Conservation (phyloP, 2,113 vertebrate genomes). For the Dasypus novemcinctus region DNA sequence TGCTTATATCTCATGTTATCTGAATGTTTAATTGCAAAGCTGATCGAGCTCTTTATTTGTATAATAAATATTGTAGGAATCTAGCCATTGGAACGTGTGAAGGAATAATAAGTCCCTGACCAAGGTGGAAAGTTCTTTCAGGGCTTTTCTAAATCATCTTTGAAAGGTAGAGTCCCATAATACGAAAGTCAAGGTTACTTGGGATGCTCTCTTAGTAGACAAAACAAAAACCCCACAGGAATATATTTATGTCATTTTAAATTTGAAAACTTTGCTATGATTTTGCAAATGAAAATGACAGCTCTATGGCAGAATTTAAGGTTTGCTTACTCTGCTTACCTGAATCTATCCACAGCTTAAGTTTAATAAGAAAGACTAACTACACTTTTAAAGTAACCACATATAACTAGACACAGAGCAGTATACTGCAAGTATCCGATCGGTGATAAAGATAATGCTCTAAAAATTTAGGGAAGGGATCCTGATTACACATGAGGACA, state of each 20-base stretch:
- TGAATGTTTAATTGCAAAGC: conserved; percentile 6
- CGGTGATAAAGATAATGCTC: neutral
- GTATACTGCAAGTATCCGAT: neutral
- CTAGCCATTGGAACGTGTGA: neutral
- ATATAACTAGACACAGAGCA: neutral
- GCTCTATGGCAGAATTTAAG: neutral
- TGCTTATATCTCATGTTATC: neutral
- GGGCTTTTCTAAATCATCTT: conserved; percentile 35
- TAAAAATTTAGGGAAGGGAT: neutral
- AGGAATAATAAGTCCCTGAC: neutral
- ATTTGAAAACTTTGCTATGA: conserved; percentile 26
- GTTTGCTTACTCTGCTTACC: neutral
- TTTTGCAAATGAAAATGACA: conserved; percentile 38
- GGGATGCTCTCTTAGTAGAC: conserved; percentile 28
- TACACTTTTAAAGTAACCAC: neutral
- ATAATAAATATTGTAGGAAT: conserved; percentile 31
- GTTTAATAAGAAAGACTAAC: conserved; percentile 23
- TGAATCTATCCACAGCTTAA: conserved; percentile 20
- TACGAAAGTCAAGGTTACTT: conserved; percentile 16
- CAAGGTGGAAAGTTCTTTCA: neutral
- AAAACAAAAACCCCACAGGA: neutral
- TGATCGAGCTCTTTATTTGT: neutral
- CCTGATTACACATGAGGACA: neutral
- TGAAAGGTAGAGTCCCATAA: conserved; percentile 15
- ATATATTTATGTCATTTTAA: conserved; percentile 8